Evolutionary conservation across 1,140 invertebrate species (phyloP), one percentile per base, ranked within the genome.

Genomic region (Adoxophyes honmai): DNA sequence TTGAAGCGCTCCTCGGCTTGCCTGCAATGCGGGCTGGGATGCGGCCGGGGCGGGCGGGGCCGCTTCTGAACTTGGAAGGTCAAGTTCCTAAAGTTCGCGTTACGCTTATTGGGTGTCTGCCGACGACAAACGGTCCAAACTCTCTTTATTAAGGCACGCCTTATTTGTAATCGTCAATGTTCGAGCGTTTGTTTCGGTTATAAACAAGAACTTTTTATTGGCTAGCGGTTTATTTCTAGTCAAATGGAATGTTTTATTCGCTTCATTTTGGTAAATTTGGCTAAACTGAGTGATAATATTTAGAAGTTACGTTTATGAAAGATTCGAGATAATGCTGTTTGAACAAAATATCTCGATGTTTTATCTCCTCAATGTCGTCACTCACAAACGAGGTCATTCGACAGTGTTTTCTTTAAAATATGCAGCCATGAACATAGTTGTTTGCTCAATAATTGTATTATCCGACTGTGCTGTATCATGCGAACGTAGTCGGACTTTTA

Each of bases 11-110:
- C 70, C 74, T 81, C 68, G 73, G 68, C 73, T 76, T 73, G 69
- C 70, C 81, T 84, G 83, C 83, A 86, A 78, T 84, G 83, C 81
- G 81, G 82, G 68, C 52, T 60, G 64, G 66, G 68, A 64, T 55
- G 60, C 64, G 60, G 63, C 62, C 55, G 67, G 55, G 38, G 62
- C 44, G 64, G 60, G 57, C 57, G 69, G 62, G 57, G 52, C 61
- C 66, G 71, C 59, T 72, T 70, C 64, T 73, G 63, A 81, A 81
- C 73, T 82, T 82, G 70, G 69, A 82, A 82, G 81, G 81, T 82
- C 76, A 82, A 80, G 71, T 71, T 71, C 71, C 55, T 33, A 70
- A 76, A 83, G 65, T 73, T 80, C 62, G 59, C 57, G 63, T 73
- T 75, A 72, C 74, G 58, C 69, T 72, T 70, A 79, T 80, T 77